Evolutionary conservation across 2,113 vertebrate species (phyloP).

Genomic region (Archocentrus centrarchus): DNA sequence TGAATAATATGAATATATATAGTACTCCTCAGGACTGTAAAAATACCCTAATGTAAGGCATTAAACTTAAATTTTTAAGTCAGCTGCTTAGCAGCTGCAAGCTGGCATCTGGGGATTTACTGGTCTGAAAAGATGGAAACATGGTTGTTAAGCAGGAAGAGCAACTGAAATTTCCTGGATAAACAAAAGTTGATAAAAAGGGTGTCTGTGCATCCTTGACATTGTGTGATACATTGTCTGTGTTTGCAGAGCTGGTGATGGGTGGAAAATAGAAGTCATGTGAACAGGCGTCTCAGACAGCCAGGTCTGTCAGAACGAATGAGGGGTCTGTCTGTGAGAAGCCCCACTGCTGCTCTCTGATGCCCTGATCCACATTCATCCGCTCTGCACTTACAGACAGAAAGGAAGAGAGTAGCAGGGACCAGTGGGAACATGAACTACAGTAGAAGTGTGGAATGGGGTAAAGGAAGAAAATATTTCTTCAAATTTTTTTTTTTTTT

Average conservation of each 20-base stretch:
- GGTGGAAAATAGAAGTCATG: conserved; percentile 23
- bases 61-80: conserved; percentile 10
- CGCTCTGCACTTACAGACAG: conserved; percentile 14
- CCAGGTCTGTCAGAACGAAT: conserved; percentile 49
- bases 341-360: conserved; percentile 18
- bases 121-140: neutral
- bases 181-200: neutral
- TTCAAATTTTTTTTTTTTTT: neutral
- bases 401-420: neutral
- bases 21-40: neutral
- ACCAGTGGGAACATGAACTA: neutral
- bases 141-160: conserved; percentile 3
- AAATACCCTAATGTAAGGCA: neutral
- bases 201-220: conserved; percentile 1
- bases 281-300: conserved; percentile 35
- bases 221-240: neutral
- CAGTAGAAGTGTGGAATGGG: neutral
- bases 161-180: conserved; percentile 10
- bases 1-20: conserved; percentile 20
- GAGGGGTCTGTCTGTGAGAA: conserved; percentile 39
- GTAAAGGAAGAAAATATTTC: neutral
- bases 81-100: neutral
- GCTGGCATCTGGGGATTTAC: neutral
- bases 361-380: conserved; percentile 52
- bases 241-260: conserved; percentile 4